Conservation (phyloP, 1,140 invertebrate species). For the Probaryconus sp. region DNA sequence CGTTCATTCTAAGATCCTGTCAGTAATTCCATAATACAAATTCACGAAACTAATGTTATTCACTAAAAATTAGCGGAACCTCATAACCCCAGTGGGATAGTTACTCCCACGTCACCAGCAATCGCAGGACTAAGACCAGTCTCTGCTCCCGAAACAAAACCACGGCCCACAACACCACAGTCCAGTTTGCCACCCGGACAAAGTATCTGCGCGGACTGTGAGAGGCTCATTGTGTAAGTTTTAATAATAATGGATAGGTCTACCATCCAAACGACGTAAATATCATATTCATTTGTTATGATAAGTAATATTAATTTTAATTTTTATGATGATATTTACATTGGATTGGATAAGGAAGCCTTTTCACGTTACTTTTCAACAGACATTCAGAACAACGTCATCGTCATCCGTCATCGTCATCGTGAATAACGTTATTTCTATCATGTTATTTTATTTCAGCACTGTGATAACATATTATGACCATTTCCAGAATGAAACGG, state of each 20-base stretch:
- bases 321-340: slow-evolving; percentile 24
- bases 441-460: no score
- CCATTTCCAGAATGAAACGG: no score
- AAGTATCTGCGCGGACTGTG: slow-evolving; percentile 95
- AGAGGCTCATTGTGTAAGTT: slow-evolving; percentile 96
- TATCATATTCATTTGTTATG: slow-evolving; percentile 5
- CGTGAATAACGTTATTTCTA: no score
- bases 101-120: slow-evolving; percentile 76
- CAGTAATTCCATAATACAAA: no score
- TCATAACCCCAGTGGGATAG: slow-evolving; percentile 75
- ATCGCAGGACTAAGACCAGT: slow-evolving; percentile 82
- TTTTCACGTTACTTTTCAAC: neutral
- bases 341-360: neutral
- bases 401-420: no score
- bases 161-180: slow-evolving; percentile 76
- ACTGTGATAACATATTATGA: no score
- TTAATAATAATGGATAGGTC: slow-evolving; percentile 18
- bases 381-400: no score
- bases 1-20: no score
- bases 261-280: slow-evolving; percentile 39
- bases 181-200: slow-evolving; percentile 88
- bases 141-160: slow-evolving; percentile 82
- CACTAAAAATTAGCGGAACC: slow-evolving; percentile 72
- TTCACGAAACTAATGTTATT: slow-evolving; percentile 26
- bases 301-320: neutral